A percentile compares a stretch with the other conserved stretches of the same genome.
Conservation (phyloP, 2,888 invertebrate genomes). For the Hirtodrosophila trivittata region DNA sequence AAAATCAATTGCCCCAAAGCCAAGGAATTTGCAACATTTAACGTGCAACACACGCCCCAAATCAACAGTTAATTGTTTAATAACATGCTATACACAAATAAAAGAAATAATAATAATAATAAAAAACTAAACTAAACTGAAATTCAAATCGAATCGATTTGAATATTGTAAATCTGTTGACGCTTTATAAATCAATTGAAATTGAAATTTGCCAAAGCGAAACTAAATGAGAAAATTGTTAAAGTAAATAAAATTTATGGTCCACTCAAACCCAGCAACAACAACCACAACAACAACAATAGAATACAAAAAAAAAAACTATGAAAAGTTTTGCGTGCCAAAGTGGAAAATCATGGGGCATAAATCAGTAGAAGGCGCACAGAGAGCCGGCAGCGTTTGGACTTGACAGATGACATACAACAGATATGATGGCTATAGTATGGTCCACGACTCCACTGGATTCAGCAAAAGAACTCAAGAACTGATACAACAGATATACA, state of each 20-base stretch:
- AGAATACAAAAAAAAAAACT: conserved; percentile 32
- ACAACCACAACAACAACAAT: conserved; percentile 15
- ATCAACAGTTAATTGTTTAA: conserved; percentile 71
- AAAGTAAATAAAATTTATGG: conserved; percentile 67
- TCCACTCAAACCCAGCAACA: conserved; percentile 20
- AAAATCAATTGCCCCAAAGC: background rate
- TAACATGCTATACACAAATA: conserved; percentile 49
- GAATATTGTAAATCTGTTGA: conserved; percentile 64
- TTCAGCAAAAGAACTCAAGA: conserved; percentile 16
- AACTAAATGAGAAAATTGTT: conserved; percentile 61
- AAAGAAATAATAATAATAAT: conserved; percentile 7
- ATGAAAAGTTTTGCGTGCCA: conserved; percentile 70
- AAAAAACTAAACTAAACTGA: conserved; percentile 15
- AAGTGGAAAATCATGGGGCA: conserved; percentile 77
- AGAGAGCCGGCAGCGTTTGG: conserved; percentile 64
- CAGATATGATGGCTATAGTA: conserved; percentile 67
- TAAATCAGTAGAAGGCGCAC: conserved; percentile 65
- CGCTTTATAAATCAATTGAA: conserved; percentile 76
- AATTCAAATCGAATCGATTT: conserved; percentile 43
- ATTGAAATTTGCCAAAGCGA: conserved; percentile 65
- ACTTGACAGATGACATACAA: conserved; percentile 75
- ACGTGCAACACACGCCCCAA: conserved; percentile 54
- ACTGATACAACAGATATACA: background rate
- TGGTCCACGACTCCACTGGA: conserved; percentile 18
- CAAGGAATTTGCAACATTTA: conserved; percentile 35